Base-by-base conservation (phyloP, 2,113 vertebrate genomes). In the Cinclus mexicanus region DNA sequence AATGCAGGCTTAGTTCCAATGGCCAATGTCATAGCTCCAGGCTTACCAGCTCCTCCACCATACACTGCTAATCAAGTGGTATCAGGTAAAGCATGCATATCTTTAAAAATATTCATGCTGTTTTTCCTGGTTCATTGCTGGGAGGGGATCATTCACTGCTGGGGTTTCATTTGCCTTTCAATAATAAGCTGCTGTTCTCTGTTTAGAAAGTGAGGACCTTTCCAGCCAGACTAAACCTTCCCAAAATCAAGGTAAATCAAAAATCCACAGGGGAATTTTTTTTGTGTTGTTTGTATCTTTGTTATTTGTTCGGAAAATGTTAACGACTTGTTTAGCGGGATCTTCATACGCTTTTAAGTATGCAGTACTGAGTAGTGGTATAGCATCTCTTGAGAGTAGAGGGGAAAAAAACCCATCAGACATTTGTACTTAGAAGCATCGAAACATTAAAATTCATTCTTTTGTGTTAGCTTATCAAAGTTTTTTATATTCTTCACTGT, bases 1-100 rank as follows among this genome's bases (percentile, higher is more conserved):
- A 99, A 99, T 95, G 98, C 99, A 94, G 98, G 99, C 94, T 98
- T 99, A 97, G 99, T 99, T 97, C 98, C 99, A 70, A 85, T 99
- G 96, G 98, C 99, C 96, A 99, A 98, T 98, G 98, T 99, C 96
- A 98, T 99, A 97, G 98, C 99, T 95, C 97, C 99, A 93, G 98
- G 96, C 81, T 98, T 99, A 94, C 96, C 98, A 93, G 99, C 99
- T 97, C 98, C 99, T 93, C 98, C 98, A 57, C 97, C 99, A 28
- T 99, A 99, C 97, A 97, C 97, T 96, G 95, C 98, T 87, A 98
- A 98, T 97, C 98, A 98, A 97, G 98, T 97, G 95, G 97, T 96
- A 97, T 97, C 99, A 99, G 99, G 99, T 99, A 99, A 98, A 98
- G 94, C 37, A 76, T 81, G 49, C 69, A 83, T 92, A 28, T 59